Conservation (phyloP, 2,113 vertebrate genomes). For the Oncorhynchus gorbuscha region DNA sequence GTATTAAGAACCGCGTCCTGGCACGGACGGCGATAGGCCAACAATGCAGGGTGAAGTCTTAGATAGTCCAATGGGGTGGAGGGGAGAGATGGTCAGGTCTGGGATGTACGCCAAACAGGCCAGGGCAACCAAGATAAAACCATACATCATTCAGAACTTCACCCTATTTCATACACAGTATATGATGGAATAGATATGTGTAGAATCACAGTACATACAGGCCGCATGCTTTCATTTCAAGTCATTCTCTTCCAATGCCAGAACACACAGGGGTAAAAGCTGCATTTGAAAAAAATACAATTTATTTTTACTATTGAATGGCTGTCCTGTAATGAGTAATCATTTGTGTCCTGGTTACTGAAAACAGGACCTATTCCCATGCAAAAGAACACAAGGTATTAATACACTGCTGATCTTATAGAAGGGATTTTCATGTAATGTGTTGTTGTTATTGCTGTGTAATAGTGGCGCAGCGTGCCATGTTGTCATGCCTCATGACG, state of each 20-base stretch:
- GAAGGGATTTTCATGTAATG: not conserved
- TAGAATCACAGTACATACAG: too few relatives aligned
- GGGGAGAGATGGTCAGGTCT: not conserved
- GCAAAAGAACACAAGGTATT: not conserved
- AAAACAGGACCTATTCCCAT: not conserved
- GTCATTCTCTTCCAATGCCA: not conserved
- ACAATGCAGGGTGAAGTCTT: too few relatives aligned
- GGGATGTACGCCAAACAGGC: too few relatives aligned
- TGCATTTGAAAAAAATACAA: too few relatives aligned
- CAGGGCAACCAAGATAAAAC: not conserved
- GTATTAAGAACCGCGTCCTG: constrained; percentile 61
- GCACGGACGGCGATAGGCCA: too few relatives aligned
- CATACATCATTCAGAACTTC: not conserved
- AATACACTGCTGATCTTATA: not conserved
- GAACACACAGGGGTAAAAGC: not conserved
- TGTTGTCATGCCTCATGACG: not conserved
- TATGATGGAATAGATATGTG: not conserved
- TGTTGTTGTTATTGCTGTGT: not conserved
- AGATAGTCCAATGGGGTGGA: not conserved
- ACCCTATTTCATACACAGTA: not conserved
- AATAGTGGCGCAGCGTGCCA: not conserved
- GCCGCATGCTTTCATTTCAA: too few relatives aligned
- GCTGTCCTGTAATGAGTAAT: not conserved
- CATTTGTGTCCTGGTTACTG: not conserved
- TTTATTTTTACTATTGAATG: too few relatives aligned